Percentiles rank a stretch among this genome's conserved stretches.
These are phyloP conservation scores for Neoniphon sammara DNA, from an alignment of 2,797 vertebrate genomes.

Conservation along the genomic window DNA sequence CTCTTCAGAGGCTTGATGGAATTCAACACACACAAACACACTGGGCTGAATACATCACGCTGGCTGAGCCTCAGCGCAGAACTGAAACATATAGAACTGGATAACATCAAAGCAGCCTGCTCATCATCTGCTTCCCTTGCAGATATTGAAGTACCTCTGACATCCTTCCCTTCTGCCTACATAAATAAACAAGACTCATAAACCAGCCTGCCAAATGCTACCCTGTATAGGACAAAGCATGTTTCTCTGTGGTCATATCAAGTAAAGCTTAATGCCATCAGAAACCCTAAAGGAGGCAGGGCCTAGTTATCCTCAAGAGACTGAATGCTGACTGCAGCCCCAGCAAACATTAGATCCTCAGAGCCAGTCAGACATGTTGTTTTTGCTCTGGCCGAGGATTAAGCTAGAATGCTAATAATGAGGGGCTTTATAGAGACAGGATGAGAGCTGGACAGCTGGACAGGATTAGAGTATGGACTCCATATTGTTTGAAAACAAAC, in stretches of 20 bases:
- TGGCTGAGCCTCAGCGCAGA: conserved; percentile 47
- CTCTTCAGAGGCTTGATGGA: conserved; percentile 80
- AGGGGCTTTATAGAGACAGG: conserved; percentile 67
- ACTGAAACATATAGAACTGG: conserved; percentile 56
- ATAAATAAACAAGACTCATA: conserved; percentile 12
- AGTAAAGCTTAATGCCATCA: conserved; percentile 10
- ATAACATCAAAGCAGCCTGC: conserved; percentile 29
- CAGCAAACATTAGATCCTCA: conserved; percentile 49
- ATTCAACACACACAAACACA: conserved; percentile 80
- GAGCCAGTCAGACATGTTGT: conserved; percentile 72
- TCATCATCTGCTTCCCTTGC: conserved; percentile 26
- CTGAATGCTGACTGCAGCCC: conserved; percentile 56
- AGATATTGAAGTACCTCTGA: conserved; percentile 17
- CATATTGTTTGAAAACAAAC: conserved; percentile 75
- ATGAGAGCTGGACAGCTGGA: conserved; percentile 72
- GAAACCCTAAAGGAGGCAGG: conserved; percentile 26
- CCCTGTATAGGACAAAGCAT: conserved; percentile 21
- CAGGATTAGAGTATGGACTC: conserved; percentile 69
- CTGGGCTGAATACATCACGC: conserved; percentile 72
- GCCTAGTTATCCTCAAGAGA: conserved; percentile 43
- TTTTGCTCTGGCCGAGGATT: conserved; percentile 72
- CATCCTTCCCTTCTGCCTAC: conserved; percentile 15
- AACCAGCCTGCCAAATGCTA: conserved; percentile 6
- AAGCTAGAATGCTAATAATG: conserved; percentile 75
- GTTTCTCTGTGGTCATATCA: conserved; percentile 17